Conservation (phyloP, 2,888 invertebrate genomes). For the Ellobium chinense region DNA sequence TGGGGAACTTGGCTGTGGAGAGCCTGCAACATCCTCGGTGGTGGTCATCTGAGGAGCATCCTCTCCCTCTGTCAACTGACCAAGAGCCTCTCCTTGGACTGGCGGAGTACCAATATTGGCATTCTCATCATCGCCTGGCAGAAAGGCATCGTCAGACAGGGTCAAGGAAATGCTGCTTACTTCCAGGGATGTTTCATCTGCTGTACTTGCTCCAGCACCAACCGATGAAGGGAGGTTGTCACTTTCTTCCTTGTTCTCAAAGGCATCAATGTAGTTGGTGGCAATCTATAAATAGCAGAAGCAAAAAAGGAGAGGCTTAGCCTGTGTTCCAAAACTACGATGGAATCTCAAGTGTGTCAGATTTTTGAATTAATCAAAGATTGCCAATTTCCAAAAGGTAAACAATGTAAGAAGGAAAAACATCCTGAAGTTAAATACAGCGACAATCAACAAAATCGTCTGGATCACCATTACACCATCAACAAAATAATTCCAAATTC, state of each 20-base stretch:
- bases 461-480: too few relatives aligned
- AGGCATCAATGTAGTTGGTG: slow-evolving; percentile 67
- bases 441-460: too few relatives aligned
- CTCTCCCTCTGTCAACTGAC: neutral
- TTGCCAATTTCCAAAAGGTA: too few relatives aligned
- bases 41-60: neutral
- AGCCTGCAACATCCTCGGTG: neutral
- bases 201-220: neutral
- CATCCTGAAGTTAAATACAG: too few relatives aligned
- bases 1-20: neutral
- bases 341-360: neutral
- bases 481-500: too few relatives aligned
- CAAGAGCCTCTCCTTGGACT: neutral
- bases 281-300: slow-evolving; percentile 53
- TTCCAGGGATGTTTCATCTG: neutral
- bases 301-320: neutral
- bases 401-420: too few relatives aligned
- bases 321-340: neutral
- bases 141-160: neutral
- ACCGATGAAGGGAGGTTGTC: neutral
- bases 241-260: slow-evolving; percentile 66
- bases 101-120: neutral
- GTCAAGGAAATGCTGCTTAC: neutral
- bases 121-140: neutral
- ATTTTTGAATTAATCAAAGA: too few relatives aligned